Percentiles rank a stretch among this genome's conserved stretches.
phyloP scores from a whole-genome alignment of 2,113 vertebrate genomes.

The Procavia capensis region DNA sequence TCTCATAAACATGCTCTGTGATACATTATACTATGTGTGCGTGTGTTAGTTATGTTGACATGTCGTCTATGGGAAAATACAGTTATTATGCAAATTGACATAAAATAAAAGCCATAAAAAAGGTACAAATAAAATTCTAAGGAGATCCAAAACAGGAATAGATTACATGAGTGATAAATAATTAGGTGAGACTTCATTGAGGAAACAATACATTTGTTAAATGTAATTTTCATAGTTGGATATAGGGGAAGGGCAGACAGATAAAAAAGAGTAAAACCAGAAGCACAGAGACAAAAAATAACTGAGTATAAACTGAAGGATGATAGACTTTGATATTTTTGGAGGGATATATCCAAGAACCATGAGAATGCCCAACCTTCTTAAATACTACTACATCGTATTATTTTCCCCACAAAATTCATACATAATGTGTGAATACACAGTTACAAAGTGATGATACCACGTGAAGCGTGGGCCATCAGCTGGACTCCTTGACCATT shows the following conservation, averaged over 20 bases:
- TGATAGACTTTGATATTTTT: background rate
- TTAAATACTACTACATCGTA: background rate
- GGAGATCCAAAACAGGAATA: background rate
- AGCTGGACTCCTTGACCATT: background rate
- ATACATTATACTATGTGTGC: too few relatives aligned
- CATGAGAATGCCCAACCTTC: background rate
- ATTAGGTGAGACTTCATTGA: background rate
- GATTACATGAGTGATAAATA: background rate
- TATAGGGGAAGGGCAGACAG: background rate
- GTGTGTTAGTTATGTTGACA: too few relatives aligned
- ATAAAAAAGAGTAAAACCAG: background rate
- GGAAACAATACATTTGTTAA: background rate
- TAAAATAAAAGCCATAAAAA: conserved; percentile 11
- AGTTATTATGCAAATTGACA: background rate
- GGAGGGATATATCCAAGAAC: background rate
- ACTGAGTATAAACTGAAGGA: background rate
- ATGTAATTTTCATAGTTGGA: background rate
- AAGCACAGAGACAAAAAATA: conserved; percentile 20
- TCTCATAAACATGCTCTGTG: too few relatives aligned
- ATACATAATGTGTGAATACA: background rate
- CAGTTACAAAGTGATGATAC: background rate
- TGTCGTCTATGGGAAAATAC: too few relatives aligned
- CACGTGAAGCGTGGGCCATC: background rate
- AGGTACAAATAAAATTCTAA: conserved; percentile 5
- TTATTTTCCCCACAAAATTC: background rate